Evolutionary conservation across 2,797 vertebrate species (phyloP).

Genomic region (Sylvia borin): DNA sequence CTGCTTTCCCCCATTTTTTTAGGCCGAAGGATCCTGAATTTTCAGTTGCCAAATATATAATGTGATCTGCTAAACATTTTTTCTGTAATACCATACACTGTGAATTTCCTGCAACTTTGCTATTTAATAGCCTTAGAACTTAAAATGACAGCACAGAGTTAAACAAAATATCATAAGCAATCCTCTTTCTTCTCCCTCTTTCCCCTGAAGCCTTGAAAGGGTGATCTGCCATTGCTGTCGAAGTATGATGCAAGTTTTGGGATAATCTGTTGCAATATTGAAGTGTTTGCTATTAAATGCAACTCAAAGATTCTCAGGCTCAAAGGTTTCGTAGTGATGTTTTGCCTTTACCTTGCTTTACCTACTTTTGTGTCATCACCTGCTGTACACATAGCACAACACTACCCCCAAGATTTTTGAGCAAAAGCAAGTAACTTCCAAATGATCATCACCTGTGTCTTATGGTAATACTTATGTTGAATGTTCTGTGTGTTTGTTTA

Average conservation of each 20-base stretch:
- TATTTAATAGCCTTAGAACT: background rate
- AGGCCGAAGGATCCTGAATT: background rate
- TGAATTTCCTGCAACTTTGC: background rate
- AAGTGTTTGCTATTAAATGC: background rate
- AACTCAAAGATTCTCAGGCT: background rate
- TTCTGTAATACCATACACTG: background rate
- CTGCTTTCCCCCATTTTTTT: background rate
- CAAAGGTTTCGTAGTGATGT: accelerated
- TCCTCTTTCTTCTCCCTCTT: background rate
- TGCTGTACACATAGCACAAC: background rate
- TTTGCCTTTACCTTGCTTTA: background rate
- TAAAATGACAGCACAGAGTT: background rate
- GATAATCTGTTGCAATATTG: background rate
- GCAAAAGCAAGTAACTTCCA: background rate
- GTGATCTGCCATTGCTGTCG: background rate
- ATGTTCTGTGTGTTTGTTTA: background rate
- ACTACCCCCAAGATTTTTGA: background rate
- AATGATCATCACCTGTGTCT: background rate
- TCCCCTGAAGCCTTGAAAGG: background rate
- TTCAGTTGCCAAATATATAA: background rate
- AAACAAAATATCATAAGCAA: background rate
- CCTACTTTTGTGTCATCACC: background rate
- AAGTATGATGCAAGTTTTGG: background rate
- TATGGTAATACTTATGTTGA: background rate
- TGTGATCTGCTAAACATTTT: background rate